A percentile compares a stretch with the other conserved stretches of the same genome.
phyloP scores from a whole-genome alignment of 2,113 vertebrate genomes.

The Gymnobelideus leadbeateri region DNA sequence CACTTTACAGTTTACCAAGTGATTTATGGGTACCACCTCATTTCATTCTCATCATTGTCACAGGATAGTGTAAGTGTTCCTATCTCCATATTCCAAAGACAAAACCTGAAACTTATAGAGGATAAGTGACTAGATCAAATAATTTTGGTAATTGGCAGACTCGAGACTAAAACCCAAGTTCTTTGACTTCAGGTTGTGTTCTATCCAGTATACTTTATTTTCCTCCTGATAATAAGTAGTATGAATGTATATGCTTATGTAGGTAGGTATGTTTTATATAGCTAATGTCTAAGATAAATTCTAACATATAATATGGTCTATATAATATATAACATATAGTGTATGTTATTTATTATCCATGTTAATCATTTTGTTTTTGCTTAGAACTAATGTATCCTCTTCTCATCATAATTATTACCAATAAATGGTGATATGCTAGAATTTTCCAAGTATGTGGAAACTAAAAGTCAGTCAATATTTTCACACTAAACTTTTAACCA shows the following conservation, averaged over 20 bases:
- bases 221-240: background rate
- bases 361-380: too few relatives aligned
- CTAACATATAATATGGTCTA: background rate
- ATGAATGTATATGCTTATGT: background rate
- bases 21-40: background rate
- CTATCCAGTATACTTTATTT: background rate
- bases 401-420: background rate
- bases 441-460: background rate
- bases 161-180: background rate
- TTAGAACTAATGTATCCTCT: too few relatives aligned
- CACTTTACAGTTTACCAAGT: background rate
- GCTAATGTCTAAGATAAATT: background rate
- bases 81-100: background rate
- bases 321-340: background rate
- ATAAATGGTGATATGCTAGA: background rate
- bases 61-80: background rate
- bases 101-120: background rate
- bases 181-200: background rate
- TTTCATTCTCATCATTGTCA: background rate
- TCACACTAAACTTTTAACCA: background rate
- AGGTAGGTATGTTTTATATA: background rate
- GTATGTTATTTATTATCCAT: background rate
- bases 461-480: background rate
- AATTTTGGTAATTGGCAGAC: background rate
- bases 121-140: background rate